These are phyloP conservation scores for Dreissena polymorpha DNA, from an alignment of 1,140 invertebrate species.

Conservation along the genomic window DNA sequence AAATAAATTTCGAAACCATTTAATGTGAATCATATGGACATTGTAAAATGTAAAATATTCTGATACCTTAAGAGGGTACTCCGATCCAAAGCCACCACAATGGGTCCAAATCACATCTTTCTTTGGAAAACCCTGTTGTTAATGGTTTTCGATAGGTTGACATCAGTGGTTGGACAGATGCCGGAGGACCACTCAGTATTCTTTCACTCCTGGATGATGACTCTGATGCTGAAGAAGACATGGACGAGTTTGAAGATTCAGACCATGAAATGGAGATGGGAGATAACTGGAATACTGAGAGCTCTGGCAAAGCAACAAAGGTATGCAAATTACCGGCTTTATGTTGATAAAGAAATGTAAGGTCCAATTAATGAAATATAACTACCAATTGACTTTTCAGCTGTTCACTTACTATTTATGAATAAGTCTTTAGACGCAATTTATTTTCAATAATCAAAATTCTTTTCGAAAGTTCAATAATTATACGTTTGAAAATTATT, in stretches of 20 bases:
- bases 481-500: too few relatives aligned
- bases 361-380: neutral
- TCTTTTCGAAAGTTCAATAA: too few relatives aligned
- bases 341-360: neutral
- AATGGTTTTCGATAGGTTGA: neutral
- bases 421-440: neutral
- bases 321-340: neutral
- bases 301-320: neutral
- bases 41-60: neutral
- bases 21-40: neutral
- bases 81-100: neutral
- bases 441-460: neutral
- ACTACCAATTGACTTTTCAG: neutral
- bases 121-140: neutral
- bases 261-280: neutral
- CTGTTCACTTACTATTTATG: neutral
- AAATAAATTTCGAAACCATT: neutral
- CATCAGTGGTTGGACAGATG: slow-evolving; percentile 1
- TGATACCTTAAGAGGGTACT: too few relatives aligned
- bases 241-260: neutral
- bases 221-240: slow-evolving; percentile 2
- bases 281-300: neutral
- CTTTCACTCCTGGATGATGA: neutral
- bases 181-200: neutral
- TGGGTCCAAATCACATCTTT: neutral